These are phyloP conservation scores for Platycercus adscitus DNA, from an alignment of 2,113 vertebrate species.

Conservation along the genomic window DNA sequence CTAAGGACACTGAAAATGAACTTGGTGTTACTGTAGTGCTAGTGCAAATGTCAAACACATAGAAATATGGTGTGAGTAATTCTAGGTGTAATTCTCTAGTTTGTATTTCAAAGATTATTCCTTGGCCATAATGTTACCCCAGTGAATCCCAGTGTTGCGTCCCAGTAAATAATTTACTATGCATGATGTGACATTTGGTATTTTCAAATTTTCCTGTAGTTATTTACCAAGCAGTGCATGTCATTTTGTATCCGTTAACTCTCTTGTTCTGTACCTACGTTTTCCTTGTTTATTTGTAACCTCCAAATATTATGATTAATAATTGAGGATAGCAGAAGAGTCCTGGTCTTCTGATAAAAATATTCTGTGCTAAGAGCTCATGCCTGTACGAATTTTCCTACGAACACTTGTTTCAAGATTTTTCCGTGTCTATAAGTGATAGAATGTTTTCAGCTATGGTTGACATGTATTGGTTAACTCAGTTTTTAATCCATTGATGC, in stretches of 20 bases:
- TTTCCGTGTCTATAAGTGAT: not conserved
- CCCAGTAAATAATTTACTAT: not conserved
- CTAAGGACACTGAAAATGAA: not conserved
- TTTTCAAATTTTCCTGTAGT: not conserved
- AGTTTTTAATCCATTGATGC: not conserved
- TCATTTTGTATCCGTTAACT: not conserved
- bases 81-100: not conserved
- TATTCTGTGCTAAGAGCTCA: not conserved
- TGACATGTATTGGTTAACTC: not conserved
- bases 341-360: not conserved
- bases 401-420: not conserved
- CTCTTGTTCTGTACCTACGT: not conserved
- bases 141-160: not conserved
- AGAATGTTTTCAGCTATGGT: not conserved
- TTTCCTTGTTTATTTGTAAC: not conserved
- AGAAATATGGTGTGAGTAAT: not conserved
- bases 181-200: not conserved
- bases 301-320: not conserved
- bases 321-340: not conserved
- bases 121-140: not conserved
- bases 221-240: not conserved
- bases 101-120: not conserved
- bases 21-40: not conserved
- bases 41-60: not conserved
- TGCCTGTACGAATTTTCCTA: not conserved